A percentile compares a stretch with the other conserved stretches of the same genome.
These are phyloP conservation scores for Bhutanitis thaidina DNA, from an alignment of 2,888 invertebrate species.

Conservation along the genomic window DNA sequence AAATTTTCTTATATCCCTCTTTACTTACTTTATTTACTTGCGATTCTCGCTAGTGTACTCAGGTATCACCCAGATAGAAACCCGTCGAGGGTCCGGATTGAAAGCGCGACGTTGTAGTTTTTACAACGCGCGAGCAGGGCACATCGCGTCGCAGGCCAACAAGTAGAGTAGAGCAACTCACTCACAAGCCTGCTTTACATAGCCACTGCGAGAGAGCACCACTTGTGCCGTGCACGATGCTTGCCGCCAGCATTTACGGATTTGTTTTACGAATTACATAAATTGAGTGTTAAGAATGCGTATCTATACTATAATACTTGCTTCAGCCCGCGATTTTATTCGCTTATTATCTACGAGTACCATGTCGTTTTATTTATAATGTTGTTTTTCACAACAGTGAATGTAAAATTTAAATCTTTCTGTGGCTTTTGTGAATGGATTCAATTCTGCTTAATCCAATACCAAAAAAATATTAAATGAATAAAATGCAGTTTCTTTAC, in stretches of 20 bases:
- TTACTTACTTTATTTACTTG: conserved; percentile 25
- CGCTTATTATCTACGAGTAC: too few relatives aligned
- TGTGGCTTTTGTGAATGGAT: too few relatives aligned
- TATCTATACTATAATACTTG: too few relatives aligned
- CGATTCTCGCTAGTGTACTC: conserved; percentile 27
- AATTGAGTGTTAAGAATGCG: too few relatives aligned
- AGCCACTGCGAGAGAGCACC: conserved; percentile 6
- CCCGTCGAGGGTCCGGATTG: conserved; percentile 59
- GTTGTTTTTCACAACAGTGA: too few relatives aligned
- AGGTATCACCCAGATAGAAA: conserved; percentile 60
- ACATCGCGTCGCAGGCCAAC: conserved; percentile 39
- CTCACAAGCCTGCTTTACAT: conserved; percentile 25
- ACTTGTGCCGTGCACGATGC: not conserved
- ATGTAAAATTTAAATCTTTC: too few relatives aligned
- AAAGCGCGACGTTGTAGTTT: conserved; percentile 67
- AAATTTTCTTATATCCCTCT: not conserved
- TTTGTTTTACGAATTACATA: not conserved
- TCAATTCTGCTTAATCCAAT: too few relatives aligned
- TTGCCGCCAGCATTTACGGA: not conserved
- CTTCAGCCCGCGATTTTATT: too few relatives aligned
- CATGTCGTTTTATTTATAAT: too few relatives aligned
- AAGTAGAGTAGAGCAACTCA: conserved; percentile 32
- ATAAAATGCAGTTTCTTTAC: too few relatives aligned
- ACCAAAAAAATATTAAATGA: too few relatives aligned
- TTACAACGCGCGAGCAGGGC: conserved; percentile 42